Conservation (phyloP, 2,113 vertebrate species). For the Hydropotes inermis region DNA sequence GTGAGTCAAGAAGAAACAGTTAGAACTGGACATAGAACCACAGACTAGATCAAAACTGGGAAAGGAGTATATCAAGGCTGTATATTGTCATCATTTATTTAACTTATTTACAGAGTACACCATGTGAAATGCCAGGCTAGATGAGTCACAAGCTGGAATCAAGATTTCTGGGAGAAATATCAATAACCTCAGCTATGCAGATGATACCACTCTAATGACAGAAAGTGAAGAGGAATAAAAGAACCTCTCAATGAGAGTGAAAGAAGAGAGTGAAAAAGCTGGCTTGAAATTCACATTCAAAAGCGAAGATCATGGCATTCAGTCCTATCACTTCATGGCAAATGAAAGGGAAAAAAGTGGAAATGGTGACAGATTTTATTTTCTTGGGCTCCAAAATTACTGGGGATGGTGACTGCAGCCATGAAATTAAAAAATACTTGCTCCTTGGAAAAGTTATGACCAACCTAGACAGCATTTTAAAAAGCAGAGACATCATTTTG, state of each 20-base stretch:
- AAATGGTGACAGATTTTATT: neutral
- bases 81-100: neutral
- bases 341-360: neutral
- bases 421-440: neutral
- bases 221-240: neutral
- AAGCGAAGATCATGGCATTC: neutral
- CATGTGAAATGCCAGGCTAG: neutral
- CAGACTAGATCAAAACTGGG: neutral
- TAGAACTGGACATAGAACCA: neutral
- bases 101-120: neutral
- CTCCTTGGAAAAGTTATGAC: neutral
- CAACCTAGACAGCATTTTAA: neutral
- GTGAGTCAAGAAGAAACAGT: neutral
- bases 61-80: neutral
- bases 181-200: neutral
- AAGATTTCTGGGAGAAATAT: neutral
- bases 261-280: neutral
- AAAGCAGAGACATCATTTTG: neutral
- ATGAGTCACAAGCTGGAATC: neutral
- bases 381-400: neutral
- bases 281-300: neutral
- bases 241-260: neutral
- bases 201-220: neutral
- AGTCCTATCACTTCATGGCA: neutral
- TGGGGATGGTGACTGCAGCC: neutral